Conservation (phyloP, 2,113 vertebrate species). For the Willisornis vidua region DNA sequence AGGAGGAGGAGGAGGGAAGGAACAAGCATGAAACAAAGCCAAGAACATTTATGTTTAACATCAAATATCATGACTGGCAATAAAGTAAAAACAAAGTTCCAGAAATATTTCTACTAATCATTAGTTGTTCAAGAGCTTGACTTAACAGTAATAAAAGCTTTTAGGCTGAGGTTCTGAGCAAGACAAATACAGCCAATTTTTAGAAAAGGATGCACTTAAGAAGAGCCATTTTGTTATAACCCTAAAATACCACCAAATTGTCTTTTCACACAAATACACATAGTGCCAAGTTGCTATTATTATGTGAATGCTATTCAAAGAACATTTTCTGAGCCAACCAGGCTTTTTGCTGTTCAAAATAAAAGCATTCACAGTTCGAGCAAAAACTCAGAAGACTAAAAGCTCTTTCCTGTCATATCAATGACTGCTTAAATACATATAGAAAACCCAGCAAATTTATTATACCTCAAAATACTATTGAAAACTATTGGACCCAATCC, state of each 20-base stretch:
- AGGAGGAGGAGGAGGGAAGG: background rate
- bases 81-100: background rate
- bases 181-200: constrained; percentile 5
- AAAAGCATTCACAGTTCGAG: background rate
- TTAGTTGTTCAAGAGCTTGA: background rate
- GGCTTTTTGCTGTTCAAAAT: background rate
- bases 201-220: background rate
- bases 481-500: background rate
- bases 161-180: background rate
- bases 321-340: background rate
- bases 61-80: background rate
- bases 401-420: background rate
- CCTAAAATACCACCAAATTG: background rate
- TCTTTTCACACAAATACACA: background rate
- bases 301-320: background rate
- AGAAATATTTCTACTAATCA: constrained; percentile 23
- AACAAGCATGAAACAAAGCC: background rate
- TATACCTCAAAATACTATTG: background rate
- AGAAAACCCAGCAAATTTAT: background rate
- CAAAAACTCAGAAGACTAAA: background rate
- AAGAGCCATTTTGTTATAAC: background rate
- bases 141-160: background rate
- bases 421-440: background rate
- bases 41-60: background rate
- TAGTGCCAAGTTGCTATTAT: background rate